phyloP scores from a whole-genome alignment of 2,888 invertebrate species.

The Sesia apiformis region DNA sequence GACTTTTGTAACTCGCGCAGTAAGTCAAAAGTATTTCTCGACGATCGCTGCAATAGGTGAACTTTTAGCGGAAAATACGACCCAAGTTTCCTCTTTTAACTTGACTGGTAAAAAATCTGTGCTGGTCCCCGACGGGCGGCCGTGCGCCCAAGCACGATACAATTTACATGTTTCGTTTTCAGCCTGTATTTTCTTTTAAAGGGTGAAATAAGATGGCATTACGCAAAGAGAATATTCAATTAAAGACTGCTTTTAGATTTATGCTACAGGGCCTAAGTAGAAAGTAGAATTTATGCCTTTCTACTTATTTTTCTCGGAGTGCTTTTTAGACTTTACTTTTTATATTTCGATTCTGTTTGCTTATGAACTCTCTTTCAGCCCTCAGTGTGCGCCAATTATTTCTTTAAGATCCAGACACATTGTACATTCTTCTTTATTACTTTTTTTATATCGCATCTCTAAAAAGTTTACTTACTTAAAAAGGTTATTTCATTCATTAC shows the following conservation, averaged over 20 bases:
- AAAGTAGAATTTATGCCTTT: too few relatives aligned
- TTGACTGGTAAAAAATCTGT: conserved; percentile 53
- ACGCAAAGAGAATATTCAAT: conserved; percentile 72
- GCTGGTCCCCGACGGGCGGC: conserved; percentile 38
- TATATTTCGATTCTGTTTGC: conserved; percentile 20
- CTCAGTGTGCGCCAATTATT: too few relatives aligned
- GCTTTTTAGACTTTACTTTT: conserved; percentile 19
- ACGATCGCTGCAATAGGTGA: conserved; percentile 54
- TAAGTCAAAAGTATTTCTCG: conserved; percentile 63
- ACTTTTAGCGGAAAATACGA: conserved; percentile 66
- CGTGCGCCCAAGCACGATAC: conserved; percentile 58
- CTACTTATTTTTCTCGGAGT: conserved; percentile 32
- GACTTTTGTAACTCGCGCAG: conserved; percentile 56
- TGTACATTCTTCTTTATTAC: too few relatives aligned
- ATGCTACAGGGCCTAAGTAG: conserved; percentile 38
- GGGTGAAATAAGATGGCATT: conserved; percentile 66
- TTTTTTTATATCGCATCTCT: too few relatives aligned
- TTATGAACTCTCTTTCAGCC: neutral
- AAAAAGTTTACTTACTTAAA: too few relatives aligned
- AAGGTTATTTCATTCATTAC: too few relatives aligned
- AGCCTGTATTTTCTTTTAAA: conserved; percentile 69
- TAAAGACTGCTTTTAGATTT: conserved; percentile 61
- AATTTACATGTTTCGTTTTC: conserved; percentile 71
- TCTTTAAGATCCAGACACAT: too few relatives aligned
- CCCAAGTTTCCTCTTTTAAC: conserved; percentile 62